Evolutionary conservation across 2,113 vertebrate genomes (phyloP).

Genomic region (Seriola quinqueradiata): DNA sequence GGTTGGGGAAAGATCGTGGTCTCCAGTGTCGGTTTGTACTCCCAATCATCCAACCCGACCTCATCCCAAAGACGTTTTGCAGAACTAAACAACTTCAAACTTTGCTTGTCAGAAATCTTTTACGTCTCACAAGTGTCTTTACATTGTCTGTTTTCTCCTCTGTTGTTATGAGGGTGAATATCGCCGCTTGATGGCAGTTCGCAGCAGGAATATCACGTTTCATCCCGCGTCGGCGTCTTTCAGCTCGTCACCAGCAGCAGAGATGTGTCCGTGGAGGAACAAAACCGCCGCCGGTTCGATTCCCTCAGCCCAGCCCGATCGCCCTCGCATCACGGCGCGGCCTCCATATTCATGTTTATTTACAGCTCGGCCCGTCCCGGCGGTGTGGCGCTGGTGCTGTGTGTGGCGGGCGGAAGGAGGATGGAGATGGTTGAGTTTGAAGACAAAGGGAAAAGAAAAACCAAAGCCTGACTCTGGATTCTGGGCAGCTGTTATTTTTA

Average conservation of each 20-base stretch:
- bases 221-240: slow-evolving; percentile 22
- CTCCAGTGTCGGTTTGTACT: too few relatives aligned
- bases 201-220: slow-evolving; percentile 13
- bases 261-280: slow-evolving; percentile 26
- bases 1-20: too few relatives aligned
- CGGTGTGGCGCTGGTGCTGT: slow-evolving; percentile 21
- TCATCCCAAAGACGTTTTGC: too few relatives aligned
- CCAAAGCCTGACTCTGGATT: slow-evolving; percentile 50
- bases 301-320: slow-evolving; percentile 46
- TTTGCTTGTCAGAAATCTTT: too few relatives aligned
- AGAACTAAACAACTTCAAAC: too few relatives aligned
- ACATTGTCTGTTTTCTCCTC: too few relatives aligned
- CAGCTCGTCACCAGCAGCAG: slow-evolving; percentile 39
- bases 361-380: slow-evolving; percentile 51
- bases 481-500: slow-evolving; percentile 80
- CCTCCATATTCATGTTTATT: slow-evolving; percentile 44
- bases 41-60: too few relatives aligned
- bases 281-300: slow-evolving; percentile 43
- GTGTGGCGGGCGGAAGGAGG: slow-evolving; percentile 1
- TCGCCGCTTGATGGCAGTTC: slow-evolving; percentile 6
- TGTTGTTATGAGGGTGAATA: too few relatives aligned
- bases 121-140: too few relatives aligned
- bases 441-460: slow-evolving; percentile 54
- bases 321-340: slow-evolving; percentile 37
- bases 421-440: background rate